Evolutionary conservation across 2,888 invertebrate species (phyloP).

Genomic region (Petrophora chlorosata): DNA sequence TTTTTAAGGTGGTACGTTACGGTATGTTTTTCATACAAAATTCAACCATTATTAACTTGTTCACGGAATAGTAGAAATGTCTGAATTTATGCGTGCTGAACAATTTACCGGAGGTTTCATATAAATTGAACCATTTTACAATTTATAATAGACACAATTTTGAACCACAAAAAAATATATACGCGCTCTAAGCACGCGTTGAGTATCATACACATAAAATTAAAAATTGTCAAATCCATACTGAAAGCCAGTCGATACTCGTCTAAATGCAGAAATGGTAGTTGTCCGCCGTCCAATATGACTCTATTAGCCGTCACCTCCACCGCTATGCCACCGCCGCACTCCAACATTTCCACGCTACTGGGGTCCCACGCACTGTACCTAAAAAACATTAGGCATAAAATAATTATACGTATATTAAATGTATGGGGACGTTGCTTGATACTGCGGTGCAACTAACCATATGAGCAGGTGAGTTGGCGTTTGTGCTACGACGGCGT

Average conservation of each 20-base stretch:
- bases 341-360: constrained; percentile 74
- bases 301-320: constrained; percentile 62
- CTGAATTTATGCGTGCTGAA: too few relatives aligned
- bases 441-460: constrained; percentile 77
- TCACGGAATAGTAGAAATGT: too few relatives aligned
- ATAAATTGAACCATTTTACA: too few relatives aligned
- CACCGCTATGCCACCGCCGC: constrained; percentile 67
- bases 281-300: constrained; percentile 63
- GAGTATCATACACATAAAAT: neutral
- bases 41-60: too few relatives aligned
- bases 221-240: constrained; percentile 39
- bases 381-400: constrained; percentile 47
- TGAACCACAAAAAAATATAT: neutral
- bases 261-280: constrained; percentile 65
- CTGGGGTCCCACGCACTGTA: constrained; percentile 76
- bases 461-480: constrained; percentile 95
- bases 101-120: too few relatives aligned
- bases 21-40: too few relatives aligned
- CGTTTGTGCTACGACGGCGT: constrained; percentile 98
- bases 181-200: too few relatives aligned
- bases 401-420: neutral
- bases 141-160: too few relatives aligned
- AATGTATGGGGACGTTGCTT: neutral
- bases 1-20: too few relatives aligned
- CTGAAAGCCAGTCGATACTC: constrained; percentile 77